These are phyloP conservation scores for Ophion obscuratus DNA, from an alignment of 2,888 invertebrate genomes.

Conservation along the genomic window DNA sequence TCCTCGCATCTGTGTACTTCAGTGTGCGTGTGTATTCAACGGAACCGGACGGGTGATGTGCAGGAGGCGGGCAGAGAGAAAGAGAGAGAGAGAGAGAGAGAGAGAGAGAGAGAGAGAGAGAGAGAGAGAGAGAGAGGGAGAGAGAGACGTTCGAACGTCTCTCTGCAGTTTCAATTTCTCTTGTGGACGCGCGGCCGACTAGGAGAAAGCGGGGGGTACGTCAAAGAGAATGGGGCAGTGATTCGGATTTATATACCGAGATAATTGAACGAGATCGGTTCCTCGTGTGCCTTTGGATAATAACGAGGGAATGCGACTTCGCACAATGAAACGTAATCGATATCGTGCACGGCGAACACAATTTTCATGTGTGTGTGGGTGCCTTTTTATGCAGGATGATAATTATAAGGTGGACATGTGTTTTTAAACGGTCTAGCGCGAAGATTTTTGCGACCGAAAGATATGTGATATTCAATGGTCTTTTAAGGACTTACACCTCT, in stretches of 20 bases:
- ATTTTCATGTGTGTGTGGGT: not conserved
- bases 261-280: conserved; percentile 49
- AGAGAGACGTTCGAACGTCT: conserved; percentile 18
- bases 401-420: not conserved
- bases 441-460: not conserved
- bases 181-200: not conserved
- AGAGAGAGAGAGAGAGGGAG: conserved; percentile 13
- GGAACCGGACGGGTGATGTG: not conserved
- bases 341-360: conserved; percentile 35
- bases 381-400: not conserved
- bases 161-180: conserved; percentile 56
- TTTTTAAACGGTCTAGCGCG: not conserved
- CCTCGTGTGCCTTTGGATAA: conserved; percentile 48
- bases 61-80: conserved; percentile 23
- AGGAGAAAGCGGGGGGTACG: not conserved
- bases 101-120: conserved; percentile 1
- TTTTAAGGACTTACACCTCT: too few relatives aligned
- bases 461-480: not conserved
- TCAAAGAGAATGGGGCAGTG: conserved; percentile 33
- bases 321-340: conserved; percentile 48
- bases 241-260: conserved; percentile 52
- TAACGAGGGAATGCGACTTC: conserved; percentile 44
- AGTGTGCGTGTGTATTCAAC: not conserved
- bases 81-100: conserved; percentile 4
- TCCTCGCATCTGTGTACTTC: not conserved